Evolutionary conservation across 2,113 vertebrate species (phyloP).

Genomic region (Todiramphus chloris): DNA sequence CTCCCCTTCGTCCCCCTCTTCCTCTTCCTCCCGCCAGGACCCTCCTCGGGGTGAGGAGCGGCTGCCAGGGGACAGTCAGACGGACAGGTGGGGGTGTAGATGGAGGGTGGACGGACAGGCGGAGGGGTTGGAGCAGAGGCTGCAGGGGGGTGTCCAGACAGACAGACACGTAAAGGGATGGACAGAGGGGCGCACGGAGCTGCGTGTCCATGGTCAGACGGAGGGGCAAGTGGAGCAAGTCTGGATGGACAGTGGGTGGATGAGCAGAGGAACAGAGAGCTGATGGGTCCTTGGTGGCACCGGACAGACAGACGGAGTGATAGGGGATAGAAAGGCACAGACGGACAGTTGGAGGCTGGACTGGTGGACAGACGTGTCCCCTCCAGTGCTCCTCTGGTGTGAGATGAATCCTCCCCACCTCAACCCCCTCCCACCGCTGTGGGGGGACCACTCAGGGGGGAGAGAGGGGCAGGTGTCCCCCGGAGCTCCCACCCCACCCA

Average conservation of each 20-base stretch:
- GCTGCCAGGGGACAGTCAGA: background rate
- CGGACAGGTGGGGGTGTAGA: background rate
- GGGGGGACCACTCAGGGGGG: background rate
- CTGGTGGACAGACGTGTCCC: background rate
- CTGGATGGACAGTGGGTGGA: background rate
- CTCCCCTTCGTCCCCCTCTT: conserved; percentile 8
- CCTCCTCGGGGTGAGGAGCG: too few species aligned
- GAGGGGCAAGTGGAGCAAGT: background rate
- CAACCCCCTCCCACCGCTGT: background rate
- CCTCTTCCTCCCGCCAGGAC: background rate
- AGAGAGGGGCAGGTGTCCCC: background rate
- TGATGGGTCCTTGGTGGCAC: background rate
- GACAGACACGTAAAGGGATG: too few species aligned
- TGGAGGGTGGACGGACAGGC: too few species aligned
- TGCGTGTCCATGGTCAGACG: too few species aligned
- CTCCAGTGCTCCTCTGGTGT: too few species aligned
- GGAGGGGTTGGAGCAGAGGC: too few species aligned
- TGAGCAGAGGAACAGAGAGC: background rate
- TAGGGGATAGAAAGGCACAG: background rate
- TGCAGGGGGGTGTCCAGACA: too few species aligned
- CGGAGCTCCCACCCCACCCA: too few species aligned
- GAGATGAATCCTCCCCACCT: background rate
- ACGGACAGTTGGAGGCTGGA: background rate
- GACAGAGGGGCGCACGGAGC: too few species aligned
- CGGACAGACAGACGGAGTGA: too few species aligned